Evolutionary conservation across 2,797 vertebrate genomes (phyloP), one percentile per base, ranked within the genome.

Genomic region (Xyrichtys novacula): DNA sequence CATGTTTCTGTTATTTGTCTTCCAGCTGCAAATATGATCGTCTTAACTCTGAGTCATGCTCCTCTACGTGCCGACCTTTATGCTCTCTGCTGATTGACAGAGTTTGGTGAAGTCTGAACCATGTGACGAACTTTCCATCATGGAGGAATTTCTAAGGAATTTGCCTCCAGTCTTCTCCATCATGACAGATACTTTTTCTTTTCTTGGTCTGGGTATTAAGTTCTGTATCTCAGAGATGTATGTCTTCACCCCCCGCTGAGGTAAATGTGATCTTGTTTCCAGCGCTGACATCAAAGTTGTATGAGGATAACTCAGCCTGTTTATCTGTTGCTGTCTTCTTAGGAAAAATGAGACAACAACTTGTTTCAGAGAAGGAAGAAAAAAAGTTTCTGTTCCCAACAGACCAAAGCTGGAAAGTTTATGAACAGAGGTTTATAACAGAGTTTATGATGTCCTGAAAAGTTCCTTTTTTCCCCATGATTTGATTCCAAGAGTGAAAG

Each of bases 21-120:
- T 67, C 8, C 34, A 50, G 48, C 29, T 32, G 34, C 46, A 77
- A 69, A 65, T 36, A 2, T 62, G 15, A 29, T 32, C 39, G 12
- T 3, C 1, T 58, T 10, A 38, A 4, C 31, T 7, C 36, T 50
- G n/a, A 61, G 31, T 64, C 28, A 46, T 32, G 32, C 47, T 71
- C 2, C 3, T 55, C 28, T 57, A 7, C 32, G 58, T 74, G 67
- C 29, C 53, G 50, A 55, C 29, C 46, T 43, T 52, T 46, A 22
- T 22, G n/a, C 31, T 29, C 7, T 62, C 16, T 42, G n/a, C 22
- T 66, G 50, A 65, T 15, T 38, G 43, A 63, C 54, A 20, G 16
- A 9, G 17, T 40, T 69, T 5, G 22, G 19, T 28, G 5, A 9
- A 50, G 39, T 53, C 61, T 7, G 31, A 47, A 5, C 9, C 28